These are phyloP conservation scores for Epirrhoe alternata DNA, from an alignment of 2,888 invertebrate species.

Conservation along the genomic window DNA sequence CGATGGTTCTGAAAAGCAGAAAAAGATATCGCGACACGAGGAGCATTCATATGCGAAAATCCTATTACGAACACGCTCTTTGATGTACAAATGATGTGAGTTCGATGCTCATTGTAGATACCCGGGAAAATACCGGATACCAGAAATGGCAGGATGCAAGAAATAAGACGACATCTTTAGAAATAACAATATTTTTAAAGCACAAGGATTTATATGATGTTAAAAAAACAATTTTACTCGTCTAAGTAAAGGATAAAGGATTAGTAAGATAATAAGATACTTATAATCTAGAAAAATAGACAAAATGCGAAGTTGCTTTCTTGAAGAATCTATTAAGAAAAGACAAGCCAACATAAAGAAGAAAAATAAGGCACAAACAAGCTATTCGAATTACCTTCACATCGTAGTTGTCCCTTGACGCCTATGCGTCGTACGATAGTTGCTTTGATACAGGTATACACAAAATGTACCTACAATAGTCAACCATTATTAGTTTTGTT, in stretches of 20 bases:
- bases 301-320: no score
- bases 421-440: neutral
- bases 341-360: no score
- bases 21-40: conserved; percentile 44
- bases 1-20: conserved; percentile 36
- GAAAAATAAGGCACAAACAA: no score
- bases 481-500: neutral
- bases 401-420: neutral
- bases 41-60: conserved; percentile 45
- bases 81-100: conserved; percentile 44
- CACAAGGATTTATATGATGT: no score
- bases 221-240: no score
- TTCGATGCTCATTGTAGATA: conserved; percentile 39
- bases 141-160: conserved; percentile 10
- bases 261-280: no score
- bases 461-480: neutral
- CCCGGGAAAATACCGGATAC: conserved; percentile 29
- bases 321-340: no score
- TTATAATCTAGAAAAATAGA: no score
- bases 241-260: no score
- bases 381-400: neutral
- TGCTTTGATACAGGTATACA: neutral
- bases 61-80: conserved; percentile 47
- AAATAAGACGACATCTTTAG: conserved; percentile 8
- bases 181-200: neutral